Percentiles rank a stretch among this genome's conserved stretches.
Conservation (phyloP, 2,888 invertebrate species). For the Pandemis heparana region DNA sequence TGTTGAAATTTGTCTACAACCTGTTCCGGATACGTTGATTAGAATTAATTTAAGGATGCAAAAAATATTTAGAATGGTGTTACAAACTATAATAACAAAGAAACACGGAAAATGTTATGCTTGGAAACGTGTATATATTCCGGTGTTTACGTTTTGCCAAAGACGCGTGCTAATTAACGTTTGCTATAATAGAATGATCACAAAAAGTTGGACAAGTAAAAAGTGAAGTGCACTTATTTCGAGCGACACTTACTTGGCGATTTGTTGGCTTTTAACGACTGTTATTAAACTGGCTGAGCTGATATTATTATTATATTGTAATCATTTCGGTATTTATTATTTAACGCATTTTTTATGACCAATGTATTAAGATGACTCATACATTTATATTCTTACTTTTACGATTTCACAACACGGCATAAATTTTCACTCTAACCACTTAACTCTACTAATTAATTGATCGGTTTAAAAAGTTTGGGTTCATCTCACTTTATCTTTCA, state of each 20-base stretch:
- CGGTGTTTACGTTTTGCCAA: conserved; percentile 34
- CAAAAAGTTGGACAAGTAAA: conserved; percentile 19
- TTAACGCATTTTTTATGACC: neutral
- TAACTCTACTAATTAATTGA: neutral
- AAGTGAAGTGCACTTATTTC: conserved; percentile 8
- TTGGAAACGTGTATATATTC: conserved; percentile 36
- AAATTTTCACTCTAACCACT: too few species aligned
- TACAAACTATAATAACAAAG: conserved; percentile 24
- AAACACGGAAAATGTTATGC: conserved; percentile 40
- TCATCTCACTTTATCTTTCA: neutral
- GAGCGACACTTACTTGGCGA: conserved; percentile 3
- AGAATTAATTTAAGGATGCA: conserved; percentile 3
- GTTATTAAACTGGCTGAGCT: neutral
- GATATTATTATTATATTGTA: neutral
- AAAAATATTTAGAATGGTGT: conserved; percentile 1
- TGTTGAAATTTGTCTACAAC: conserved; percentile 6
- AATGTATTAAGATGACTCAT: neutral
- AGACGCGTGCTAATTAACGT: conserved; percentile 27
- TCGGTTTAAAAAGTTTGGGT: neutral
- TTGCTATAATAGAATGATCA: conserved; percentile 16
- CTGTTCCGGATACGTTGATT: neutral
- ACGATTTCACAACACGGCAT: too few species aligned
- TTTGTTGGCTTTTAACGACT: neutral
- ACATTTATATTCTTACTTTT: too few species aligned
- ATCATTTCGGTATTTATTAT: neutral